Evolutionary conservation across 1,140 invertebrate species (phyloP), one percentile per base, ranked within the genome.

Genomic region (Elymnias hypermnestra): DNA sequence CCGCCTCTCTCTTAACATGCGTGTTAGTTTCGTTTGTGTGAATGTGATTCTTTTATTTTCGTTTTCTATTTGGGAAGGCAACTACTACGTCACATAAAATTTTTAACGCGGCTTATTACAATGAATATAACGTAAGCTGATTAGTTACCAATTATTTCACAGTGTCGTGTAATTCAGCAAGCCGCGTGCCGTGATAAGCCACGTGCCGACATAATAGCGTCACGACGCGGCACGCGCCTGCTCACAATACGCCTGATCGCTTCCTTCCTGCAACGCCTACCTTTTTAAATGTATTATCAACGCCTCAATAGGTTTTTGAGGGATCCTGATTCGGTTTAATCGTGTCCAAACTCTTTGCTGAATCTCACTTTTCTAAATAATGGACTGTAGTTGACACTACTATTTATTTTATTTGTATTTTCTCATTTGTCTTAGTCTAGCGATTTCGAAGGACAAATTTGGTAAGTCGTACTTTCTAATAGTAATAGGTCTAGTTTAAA

Each of bases 241-340:
- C 1, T 15, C 44, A 40, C 53, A 56, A 54, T 49, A 19, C 33
- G 36, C 28, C 13, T 33, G 45, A 59, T 52, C 52, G 61, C 53
- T 68, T 70, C 63, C 69, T 68, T 70, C 64, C 63, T 62, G 40
- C 40, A 60, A 57, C 42, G 63, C 59, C 65, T 60, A 63, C 61
- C 23, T 63, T 53, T 72, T 67, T 68, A 66, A 74, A 40, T 44
- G 43, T 33, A 57, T 74, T 69, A 72, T 61, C n/a, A 31, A 57
- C 53, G 49, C 57, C 53, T 39, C 51, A 28, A 52, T 63, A 52
- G 46, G 41, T 66, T 51, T 42, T 10, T 31, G 47, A 55, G 47
- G 57, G 51, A 26, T 19, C 22, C 12, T 31, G 29, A 38, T 42
- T 50, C 40, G 36, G 33, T 52, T 57, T 15, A 21, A 43, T 39